Conservation (phyloP, 2,888 invertebrate genomes). For the Petrophora chlorosata region DNA sequence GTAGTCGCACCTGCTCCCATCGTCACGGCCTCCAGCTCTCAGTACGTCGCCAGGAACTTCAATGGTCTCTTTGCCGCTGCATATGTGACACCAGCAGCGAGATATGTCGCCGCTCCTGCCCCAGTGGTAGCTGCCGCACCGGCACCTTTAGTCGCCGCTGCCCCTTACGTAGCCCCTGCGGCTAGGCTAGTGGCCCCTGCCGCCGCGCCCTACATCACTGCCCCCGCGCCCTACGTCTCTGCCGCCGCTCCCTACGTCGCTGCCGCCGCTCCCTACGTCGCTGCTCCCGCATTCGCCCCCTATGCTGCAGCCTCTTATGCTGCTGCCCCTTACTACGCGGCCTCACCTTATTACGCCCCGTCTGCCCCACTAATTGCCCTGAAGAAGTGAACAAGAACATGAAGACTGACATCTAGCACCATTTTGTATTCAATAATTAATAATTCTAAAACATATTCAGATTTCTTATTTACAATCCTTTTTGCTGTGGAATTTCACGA, state of each 20-base stretch:
- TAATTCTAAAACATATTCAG: constrained; percentile 10
- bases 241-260: constrained; percentile 47
- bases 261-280: constrained; percentile 37
- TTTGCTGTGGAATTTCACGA: background rate
- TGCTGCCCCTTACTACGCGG: constrained; percentile 28
- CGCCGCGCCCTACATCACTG: constrained; percentile 50
- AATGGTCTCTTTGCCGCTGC: constrained; percentile 64
- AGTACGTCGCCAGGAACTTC: constrained; percentile 48
- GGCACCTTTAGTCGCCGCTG: constrained; percentile 52
- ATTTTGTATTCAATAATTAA: constrained; percentile 45
- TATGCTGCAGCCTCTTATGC: constrained; percentile 37
- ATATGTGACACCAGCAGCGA: no score
- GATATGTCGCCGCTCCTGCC: constrained; percentile 87
- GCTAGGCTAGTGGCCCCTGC: constrained; percentile 42
- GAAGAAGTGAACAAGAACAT: constrained; percentile 52
- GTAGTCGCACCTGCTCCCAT: constrained; percentile 58
- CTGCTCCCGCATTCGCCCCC: constrained; percentile 46
- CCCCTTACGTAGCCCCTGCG: constrained; percentile 50
- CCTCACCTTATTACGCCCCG: constrained; percentile 55
- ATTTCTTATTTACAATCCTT: background rate
- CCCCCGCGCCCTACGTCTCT: constrained; percentile 45
- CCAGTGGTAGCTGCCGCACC: constrained; percentile 83
- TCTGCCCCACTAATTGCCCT: constrained; percentile 65
- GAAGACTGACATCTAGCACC: constrained; percentile 55
- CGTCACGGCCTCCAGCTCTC: constrained; percentile 61